Evolutionary conservation across 2,888 invertebrate species (phyloP).

Genomic region (Xestia sexstrigata): DNA sequence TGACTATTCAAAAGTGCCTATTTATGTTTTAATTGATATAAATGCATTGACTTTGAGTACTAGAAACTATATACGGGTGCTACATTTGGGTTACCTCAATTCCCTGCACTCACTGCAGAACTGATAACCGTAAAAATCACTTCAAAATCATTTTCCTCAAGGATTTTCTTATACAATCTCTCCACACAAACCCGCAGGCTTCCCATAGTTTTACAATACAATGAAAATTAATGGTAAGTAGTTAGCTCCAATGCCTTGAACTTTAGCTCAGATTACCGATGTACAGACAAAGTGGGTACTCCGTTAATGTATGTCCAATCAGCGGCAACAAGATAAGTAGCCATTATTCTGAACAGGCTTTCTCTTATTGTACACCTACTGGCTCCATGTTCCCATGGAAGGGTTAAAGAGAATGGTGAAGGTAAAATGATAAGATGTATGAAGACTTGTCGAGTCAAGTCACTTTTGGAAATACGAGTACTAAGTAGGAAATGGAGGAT

Average conservation of each 20-base stretch:
- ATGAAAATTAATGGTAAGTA: slow-evolving; percentile 44
- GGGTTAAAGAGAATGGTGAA: slow-evolving; percentile 5
- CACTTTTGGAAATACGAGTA: neutral
- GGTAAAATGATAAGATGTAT: slow-evolving; percentile 7
- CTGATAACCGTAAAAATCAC: too few species aligned
- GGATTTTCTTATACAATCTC: slow-evolving; percentile 8
- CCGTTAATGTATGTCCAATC: slow-evolving; percentile 62
- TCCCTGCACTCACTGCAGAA: neutral
- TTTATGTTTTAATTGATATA: neutral
- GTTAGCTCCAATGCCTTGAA: slow-evolving; percentile 51
- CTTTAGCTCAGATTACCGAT: slow-evolving; percentile 50
- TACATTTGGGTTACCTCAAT: neutral
- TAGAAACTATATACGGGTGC: neutral
- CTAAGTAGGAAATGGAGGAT: neutral
- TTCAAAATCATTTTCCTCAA: neutral
- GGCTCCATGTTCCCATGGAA: slow-evolving; percentile 27
- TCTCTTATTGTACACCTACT: slow-evolving; percentile 64
- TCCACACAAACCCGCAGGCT: slow-evolving; percentile 1
- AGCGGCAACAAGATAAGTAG: slow-evolving; percentile 57
- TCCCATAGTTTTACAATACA: slow-evolving; percentile 17
- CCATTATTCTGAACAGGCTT: slow-evolving; percentile 49
- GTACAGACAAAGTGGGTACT: slow-evolving; percentile 49
- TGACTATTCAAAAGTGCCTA: too few species aligned
- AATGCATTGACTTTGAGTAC: neutral
- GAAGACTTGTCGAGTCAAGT: neutral